Conservation (phyloP, 1,140 invertebrate species). For the Eubasilissa regina region DNA sequence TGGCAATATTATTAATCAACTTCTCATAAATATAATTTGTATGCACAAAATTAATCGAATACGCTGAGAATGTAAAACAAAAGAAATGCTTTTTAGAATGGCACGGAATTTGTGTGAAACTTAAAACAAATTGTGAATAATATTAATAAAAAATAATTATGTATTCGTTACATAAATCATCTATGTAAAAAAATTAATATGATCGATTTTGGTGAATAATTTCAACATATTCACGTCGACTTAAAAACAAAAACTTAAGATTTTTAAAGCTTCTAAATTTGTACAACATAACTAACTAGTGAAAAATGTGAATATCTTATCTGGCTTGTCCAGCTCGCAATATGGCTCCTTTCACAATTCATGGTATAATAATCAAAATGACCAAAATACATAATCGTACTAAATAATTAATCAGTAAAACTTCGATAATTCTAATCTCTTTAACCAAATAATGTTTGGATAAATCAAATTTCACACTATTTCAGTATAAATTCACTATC, state of each 20-base stretch:
- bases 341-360: background rate
- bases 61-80: conserved; percentile 9
- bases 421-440: too few relatives aligned
- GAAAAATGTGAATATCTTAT: conserved; percentile 2
- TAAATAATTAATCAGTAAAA: too few relatives aligned
- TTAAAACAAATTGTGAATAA: background rate
- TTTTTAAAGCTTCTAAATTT: conserved; percentile 34
- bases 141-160: background rate
- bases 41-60: conserved; percentile 17
- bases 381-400: too few relatives aligned
- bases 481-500: too few relatives aligned
- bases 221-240: background rate
- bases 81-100: conserved; percentile 27
- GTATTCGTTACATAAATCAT: too few relatives aligned
- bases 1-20: conserved; percentile 16
- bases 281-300: conserved; percentile 18
- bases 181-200: too few relatives aligned
- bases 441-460: too few relatives aligned
- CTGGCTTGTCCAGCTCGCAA: background rate
- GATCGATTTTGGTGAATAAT: background rate
- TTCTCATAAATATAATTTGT: background rate
- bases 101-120: conserved; percentile 31
- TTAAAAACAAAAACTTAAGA: conserved; percentile 23
- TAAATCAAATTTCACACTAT: too few relatives aligned
- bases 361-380: too few relatives aligned